Evolutionary conservation across 1,140 invertebrate genomes (phyloP), one percentile per base, ranked within the genome.

Genomic region (Platorchestia sp.): DNA sequence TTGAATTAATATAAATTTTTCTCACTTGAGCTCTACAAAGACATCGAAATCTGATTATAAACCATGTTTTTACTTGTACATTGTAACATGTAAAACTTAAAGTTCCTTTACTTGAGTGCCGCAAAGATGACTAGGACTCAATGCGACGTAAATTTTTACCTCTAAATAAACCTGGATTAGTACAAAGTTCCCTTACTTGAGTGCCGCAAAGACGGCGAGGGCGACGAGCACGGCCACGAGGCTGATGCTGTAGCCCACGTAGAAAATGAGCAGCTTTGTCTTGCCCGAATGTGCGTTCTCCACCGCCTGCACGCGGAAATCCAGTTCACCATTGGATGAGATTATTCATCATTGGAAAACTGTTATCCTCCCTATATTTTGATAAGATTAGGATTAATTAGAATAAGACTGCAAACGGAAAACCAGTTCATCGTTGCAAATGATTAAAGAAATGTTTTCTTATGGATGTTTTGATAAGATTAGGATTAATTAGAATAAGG

Each of bases 281-380:
- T 95, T 96, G 95, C 95, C 95, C 75, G 96, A 95, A 51, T 95
- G 45, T 19, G 0, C 95, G 40, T 42, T 42, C 0, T 95, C 42
- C 10, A 45, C 86, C 42, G 45, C 89, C n/a, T 96, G n/a, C 95
- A 95, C 42, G 95, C 95, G 95, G 75, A 42, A 95, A 95, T 95
- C n/a, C n/a, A 53, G 95, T 95, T 86, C 90, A 95, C 41, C 95
- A 95, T 14, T 51, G 47, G 95, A 97, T 97, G 95, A 97, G 97
- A 98, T 98, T 99, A 0, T 97, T 98, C 0, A 98, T 98, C 96
- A 98, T 98, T 19, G 96, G 96, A 96, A 97, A 97, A 97, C 98
- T 99, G 87, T 97, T 97, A 90, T 98, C 97, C 10, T 98, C 98
- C 0, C 98, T 98, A 97, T 98, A 98, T 97, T 98, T 98, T 98